Evolutionary conservation across 2,797 vertebrate species (phyloP), one percentile per base, ranked within the genome.

Genomic region (Poeciliopsis gracilis): DNA sequence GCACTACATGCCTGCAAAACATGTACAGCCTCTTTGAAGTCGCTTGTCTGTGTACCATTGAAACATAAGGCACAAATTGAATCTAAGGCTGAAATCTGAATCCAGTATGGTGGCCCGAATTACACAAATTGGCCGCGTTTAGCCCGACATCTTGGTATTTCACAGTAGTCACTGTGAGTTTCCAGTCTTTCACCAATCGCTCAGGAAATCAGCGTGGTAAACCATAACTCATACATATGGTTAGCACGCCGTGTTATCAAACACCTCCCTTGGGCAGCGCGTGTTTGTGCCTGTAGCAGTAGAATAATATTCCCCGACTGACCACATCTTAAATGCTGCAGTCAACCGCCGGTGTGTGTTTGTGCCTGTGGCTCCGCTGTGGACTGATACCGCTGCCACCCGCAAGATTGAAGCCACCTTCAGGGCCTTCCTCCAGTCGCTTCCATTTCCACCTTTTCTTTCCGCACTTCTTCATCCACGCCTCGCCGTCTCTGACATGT

Each of bases 301-400:
- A 85, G 74, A 75, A 86, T 74, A 79, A 82, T 80, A 78, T 86
- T 30, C 49, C 36, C 81, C 49, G 71, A 85, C 78, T 85, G 82
- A 86, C 87, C 87, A 77, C 82, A 80, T 77, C 80, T 85, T 79
- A 84, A 66, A 87, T 79, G 67, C 78, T 72, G 30, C 78, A 78
- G 74, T 72, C 57, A 30, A 82, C 79, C 76, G 15, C 3, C n/a
- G 43, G 55, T 73, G 77, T 69, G 15, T 36, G 43, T 90, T 87
- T 83, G 82, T 55, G 85, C 91, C 86, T 41, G 73, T 85, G 86
- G 89, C 83, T 2, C 33, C 30, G 66, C 79, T 87, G 83, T 77
- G 77, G 83, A 91, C 85, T 71, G 83, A 92, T 92, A 79, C 59
- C 45, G 73, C 82, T 87, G 89, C 87, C 87, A 89, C 75, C 75